Base-by-base conservation (phyloP, 2,888 invertebrate species). In the Drosophila pullipes region DNA sequence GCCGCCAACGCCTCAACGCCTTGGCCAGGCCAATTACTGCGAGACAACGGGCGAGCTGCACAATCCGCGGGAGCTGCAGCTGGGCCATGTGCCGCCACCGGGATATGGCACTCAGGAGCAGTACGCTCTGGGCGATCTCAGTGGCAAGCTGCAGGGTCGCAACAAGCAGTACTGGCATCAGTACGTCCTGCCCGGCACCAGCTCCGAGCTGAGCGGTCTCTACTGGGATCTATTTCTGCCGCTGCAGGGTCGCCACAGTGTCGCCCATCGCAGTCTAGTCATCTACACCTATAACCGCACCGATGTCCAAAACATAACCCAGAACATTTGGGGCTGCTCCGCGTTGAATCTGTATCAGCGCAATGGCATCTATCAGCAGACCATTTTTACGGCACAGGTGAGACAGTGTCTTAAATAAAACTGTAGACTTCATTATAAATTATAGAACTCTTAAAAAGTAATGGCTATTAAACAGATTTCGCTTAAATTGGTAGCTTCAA, bases 211-310 rank as follows among this genome's bases (percentile, higher is more conserved):
- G 18, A 96, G 94, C 76, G 96, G 96, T 0, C 93, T 95, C 44
- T 97, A 97, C 91, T 97, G 97, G 96, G 99, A 99, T 92, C 95
- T 96, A 4, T 98, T 96, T 93, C 94, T 99, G 57, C 98, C 98
- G 0, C 94, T 99, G 33, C 96, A 96, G 84, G 98, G 98, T 0
- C 93, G 94, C 0, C 93, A 96, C 84, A 98, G 97, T 82, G 95
- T 98, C 60, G 94, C 96, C 55, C 98, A 98, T 75, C 94, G 98
- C 72, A 96, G 97, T 10, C 91, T 99, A 54, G 91, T 93, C 3
- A 83, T 92, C 3, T 91, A 91, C 59, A 91, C 90, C 11, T 92
- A 89, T 41, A 92, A 93, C 65, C 87, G 93, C 30, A 81, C 85
- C 0, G 81, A 92, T 68, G 72, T 90, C 0, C 68, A 83, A 0